Conservation (phyloP, 2,888 invertebrate genomes). For the Hybos culiciformis region DNA sequence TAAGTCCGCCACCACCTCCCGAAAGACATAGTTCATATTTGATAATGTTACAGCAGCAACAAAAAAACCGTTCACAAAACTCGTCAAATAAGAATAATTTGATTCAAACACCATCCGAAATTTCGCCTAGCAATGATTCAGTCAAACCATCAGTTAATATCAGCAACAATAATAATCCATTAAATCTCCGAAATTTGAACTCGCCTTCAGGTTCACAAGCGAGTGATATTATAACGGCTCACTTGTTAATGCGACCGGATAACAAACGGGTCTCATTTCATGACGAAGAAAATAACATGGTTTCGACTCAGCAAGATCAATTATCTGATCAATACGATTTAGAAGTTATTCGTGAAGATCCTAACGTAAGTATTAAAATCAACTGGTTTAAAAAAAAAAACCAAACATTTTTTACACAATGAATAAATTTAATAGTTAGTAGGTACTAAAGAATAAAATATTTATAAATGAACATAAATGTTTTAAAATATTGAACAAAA, state of each 20-base stretch:
- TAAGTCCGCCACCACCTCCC: conserved; percentile 59
- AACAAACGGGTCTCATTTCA: conserved; percentile 64
- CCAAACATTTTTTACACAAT: too few species aligned
- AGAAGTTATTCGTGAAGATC: conserved; percentile 56
- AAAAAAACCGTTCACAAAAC: too few species aligned
- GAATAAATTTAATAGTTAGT: too few species aligned
- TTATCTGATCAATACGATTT: conserved; percentile 32
- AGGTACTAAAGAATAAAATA: too few species aligned
- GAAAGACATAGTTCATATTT: conserved; percentile 81
- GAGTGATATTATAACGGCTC: too few species aligned
- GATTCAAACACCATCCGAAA: too few species aligned
- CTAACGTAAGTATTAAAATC: conserved; percentile 57
- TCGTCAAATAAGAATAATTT: too few species aligned
- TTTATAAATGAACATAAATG: neutral
- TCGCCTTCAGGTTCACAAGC: conserved; percentile 10
- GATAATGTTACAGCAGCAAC: conserved; percentile 58
- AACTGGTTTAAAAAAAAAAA: neutral
- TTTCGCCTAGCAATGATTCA: too few species aligned
- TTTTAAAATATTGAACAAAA: too few species aligned
- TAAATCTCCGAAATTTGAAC: conserved; percentile 4
- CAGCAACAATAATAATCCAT: conserved; percentile 17
- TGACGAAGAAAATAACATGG: conserved; percentile 41
- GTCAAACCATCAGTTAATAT: too few species aligned
- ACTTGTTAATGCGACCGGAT: conserved; percentile 25
- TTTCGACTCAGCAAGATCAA: conserved; percentile 21